Percentiles rank a stretch among this genome's conserved stretches.
These are phyloP conservation scores for Maconellicoccus hirsutus DNA, from an alignment of 1,140 invertebrate genomes.

Conservation along the genomic window DNA sequence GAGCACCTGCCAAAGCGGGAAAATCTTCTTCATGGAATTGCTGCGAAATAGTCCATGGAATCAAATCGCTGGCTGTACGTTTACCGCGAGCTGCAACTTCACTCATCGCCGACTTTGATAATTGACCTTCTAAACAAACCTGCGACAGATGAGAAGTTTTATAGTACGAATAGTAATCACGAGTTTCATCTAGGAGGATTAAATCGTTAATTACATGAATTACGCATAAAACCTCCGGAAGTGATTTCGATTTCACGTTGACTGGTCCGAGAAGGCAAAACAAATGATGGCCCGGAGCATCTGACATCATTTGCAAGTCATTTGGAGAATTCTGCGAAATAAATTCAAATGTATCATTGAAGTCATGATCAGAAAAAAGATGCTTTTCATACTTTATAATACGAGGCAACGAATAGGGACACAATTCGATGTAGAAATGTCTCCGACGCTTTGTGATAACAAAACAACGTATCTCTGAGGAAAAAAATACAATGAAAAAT, in stretches of 20 bases:
- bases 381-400: too few relatives aligned
- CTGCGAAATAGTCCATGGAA: constrained; percentile 96
- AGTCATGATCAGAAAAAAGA: too few relatives aligned
- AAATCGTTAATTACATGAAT: constrained; percentile 50
- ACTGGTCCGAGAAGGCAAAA: constrained; percentile 89
- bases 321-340: constrained; percentile 85
- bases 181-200: too few relatives aligned
- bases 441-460: constrained; percentile 92
- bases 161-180: too few relatives aligned
- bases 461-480: constrained; percentile 83
- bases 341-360: too few relatives aligned
- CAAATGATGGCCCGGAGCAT: constrained; percentile 95
- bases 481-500: too few relatives aligned
- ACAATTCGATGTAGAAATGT: constrained; percentile 85
- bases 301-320: constrained; percentile 96
- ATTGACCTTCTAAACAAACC: constrained; percentile 89
- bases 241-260: constrained; percentile 48
- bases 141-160: constrained; percentile 30
- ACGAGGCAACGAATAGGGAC: constrained; percentile 88
- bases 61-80: constrained; percentile 87
- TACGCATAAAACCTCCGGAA: constrained; percentile 87
- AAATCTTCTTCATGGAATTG: constrained; percentile 93
- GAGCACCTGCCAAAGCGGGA: constrained; percentile 74
- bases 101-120: constrained; percentile 67
- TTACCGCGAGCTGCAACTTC: constrained; percentile 71